Evolutionary conservation across 2,797 vertebrate genomes (phyloP), one percentile per base, ranked within the genome.

Genomic region (Benthosema pterotum): DNA sequence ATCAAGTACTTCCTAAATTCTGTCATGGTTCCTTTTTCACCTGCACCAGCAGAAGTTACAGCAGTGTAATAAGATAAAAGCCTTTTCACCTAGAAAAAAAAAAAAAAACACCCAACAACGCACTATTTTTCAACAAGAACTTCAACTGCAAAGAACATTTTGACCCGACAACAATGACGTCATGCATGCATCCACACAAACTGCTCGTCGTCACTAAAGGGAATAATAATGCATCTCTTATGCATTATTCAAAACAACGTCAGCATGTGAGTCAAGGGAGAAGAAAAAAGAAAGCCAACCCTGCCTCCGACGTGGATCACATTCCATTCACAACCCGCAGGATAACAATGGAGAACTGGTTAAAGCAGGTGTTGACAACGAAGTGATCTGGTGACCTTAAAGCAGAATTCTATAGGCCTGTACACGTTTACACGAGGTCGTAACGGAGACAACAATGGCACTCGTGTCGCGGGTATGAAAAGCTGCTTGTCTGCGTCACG

Each of bases 1-100:
- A 60, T 77, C 57, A 69, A 57, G 59, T 67, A 56, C 70, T 59
- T 67, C 49, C 65, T 46, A 57, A 75, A 72, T 47, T 57, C 62
- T 42, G 67, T 57, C n/a, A 62, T 69, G 68, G 55, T 73, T 55
- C 57, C 49, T 63, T 25, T 2, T 25, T 25, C 22, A 43, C 1
- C 48, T 69, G 66, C 64, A 64, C 49, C 50, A 52, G 32, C 19
- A 2, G 28, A 74, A 68, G 49, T 48, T 52, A 1, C 25, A 18
- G 2, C 54, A 52, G 49, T 67, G 57, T 65, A 54, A 15, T 53
- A 56, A 43, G 48, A 52, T 65, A 67, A 52, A 52, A 0, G 52
- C 3, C 3, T 18, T 69, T 70, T 68, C 68, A 75, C 60, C 59
- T 66, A 71, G 22, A 61, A n/a, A n/a, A n/a, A n/a, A n/a, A n/a